phyloP scores from a whole-genome alignment of 2,113 vertebrate genomes.

The Silurus asotus region DNA sequence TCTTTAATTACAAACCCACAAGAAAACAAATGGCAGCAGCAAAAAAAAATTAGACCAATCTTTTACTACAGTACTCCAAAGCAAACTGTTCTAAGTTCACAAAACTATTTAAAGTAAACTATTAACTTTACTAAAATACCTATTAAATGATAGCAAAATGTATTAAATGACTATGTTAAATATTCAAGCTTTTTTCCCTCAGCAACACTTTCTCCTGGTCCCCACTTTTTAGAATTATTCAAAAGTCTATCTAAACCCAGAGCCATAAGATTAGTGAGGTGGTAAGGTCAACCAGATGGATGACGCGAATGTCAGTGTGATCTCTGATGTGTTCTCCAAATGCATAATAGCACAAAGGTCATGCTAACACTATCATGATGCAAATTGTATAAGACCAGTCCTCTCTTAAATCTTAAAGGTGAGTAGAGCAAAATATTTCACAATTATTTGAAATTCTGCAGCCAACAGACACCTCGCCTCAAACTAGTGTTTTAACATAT shows the following conservation, averaged over 20 bases:
- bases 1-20: constrained; percentile 25
- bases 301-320: constrained; percentile 1
- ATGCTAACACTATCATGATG: constrained; percentile 9
- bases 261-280: not conserved
- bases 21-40: not conserved
- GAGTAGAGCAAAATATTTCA: constrained; percentile 1
- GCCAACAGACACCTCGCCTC: not conserved
- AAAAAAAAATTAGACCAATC: not conserved
- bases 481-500: not conserved
- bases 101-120: constrained; percentile 13
- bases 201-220: not conserved
- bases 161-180: not conserved
- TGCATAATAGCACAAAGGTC: constrained; percentile 13
- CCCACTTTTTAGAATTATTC: not conserved
- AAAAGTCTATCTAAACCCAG: not conserved
- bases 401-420: not conserved
- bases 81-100: not conserved
- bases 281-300: constrained; percentile 9
- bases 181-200: not conserved
- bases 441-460: not conserved
- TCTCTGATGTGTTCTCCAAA: constrained; percentile 4
- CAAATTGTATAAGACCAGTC: not conserved
- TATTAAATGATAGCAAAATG: not conserved
- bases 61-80: not conserved
- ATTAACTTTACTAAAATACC: not conserved